Base-by-base conservation (phyloP, 92 coral and sea anemone species). In the Galaxea fascicularis region DNA sequence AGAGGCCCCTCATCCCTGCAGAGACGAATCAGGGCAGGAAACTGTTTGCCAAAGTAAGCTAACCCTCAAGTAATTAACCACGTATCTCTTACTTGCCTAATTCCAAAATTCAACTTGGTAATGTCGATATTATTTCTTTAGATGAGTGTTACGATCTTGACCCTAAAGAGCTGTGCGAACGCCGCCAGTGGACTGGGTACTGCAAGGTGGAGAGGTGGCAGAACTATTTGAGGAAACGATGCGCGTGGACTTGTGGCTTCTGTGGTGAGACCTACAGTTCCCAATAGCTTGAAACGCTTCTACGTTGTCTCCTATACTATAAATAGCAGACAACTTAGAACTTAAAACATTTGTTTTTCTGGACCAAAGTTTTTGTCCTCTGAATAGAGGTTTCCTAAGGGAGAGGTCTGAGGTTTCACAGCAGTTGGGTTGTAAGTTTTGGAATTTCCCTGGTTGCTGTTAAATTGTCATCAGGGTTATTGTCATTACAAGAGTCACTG, bases 261-360 rank as follows among this genome's bases (percentile, higher is more conserved):
- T 77, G 82, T 17, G 82, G 82, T 77, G 44, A 60, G 82, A 30
- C 71, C n/a, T n/a, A n/a, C n/a, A n/a, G n/a, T n/a, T n/a, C n/a
- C 41, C 41, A 35, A 35, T 35, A 35, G 41, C 41, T 35, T 35
- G 41, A 35, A 35, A 6, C 6, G 41, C 41, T 35, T 35, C 41
- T 35, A 2, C 3, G 41, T 35, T 35, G 41, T 35, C 41, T 35
- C 6, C 41, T 35, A 35, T 35, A 35, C 41, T 35, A 35, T 35
- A n/a, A n/a, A 35, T 35, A 35, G 41, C 41, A 35, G 41, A 35
- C 41, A 35, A 2, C 41, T 35, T 2, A 35, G 41, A 35, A 35
- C 3, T 35, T n/a, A n/a, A n/a, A n/a, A n/a, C n/a, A n/a, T n/a
- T n/a, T n/a, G n/a, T n/a, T n/a, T n/a, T n/a, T n/a, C n/a, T n/a